These are phyloP conservation scores for Halictus rubicundus DNA, from an alignment of 1,140 invertebrate genomes.

Conservation along the genomic window DNA sequence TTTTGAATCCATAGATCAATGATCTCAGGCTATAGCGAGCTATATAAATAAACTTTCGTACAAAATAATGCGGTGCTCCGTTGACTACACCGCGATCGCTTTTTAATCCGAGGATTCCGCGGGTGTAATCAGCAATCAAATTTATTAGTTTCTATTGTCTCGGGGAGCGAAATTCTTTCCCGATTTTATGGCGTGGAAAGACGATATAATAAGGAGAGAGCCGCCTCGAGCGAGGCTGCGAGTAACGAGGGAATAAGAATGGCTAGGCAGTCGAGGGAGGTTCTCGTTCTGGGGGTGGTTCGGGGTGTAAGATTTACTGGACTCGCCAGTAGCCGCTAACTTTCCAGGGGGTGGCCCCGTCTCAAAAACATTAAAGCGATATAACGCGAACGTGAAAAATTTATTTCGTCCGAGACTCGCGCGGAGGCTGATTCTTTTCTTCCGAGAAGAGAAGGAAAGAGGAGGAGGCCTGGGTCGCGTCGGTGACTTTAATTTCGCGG, in stretches of 20 bases:
- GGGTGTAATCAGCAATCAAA: slow-evolving; percentile 80
- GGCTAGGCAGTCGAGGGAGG: slow-evolving; percentile 63
- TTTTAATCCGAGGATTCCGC: slow-evolving; percentile 58
- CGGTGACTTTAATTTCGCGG: background rate
- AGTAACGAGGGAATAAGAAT: slow-evolving; percentile 81
- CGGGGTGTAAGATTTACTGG: slow-evolving; percentile 78
- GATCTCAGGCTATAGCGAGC: too few species aligned
- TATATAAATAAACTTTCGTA: slow-evolving; percentile 37
- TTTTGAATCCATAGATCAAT: too few species aligned
- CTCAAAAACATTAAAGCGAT: slow-evolving; percentile 77
- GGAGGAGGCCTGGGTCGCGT: too few species aligned
- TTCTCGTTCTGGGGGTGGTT: slow-evolving; percentile 37
- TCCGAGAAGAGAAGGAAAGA: background rate
- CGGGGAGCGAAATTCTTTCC: slow-evolving; percentile 79
- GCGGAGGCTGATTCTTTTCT: background rate
- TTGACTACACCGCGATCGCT: slow-evolving; percentile 4
- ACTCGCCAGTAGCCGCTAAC: slow-evolving; percentile 76
- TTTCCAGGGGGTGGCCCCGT: slow-evolving; percentile 68
- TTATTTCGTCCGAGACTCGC: background rate
- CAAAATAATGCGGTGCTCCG: background rate
- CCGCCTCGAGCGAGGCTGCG: slow-evolving; percentile 76
- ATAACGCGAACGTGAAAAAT: slow-evolving; percentile 57
- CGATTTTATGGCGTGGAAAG: slow-evolving; percentile 81
- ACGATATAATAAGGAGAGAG: slow-evolving; percentile 81
- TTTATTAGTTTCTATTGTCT: slow-evolving; percentile 82